Percentiles rank a stretch among this genome's conserved stretches.
These are phyloP conservation scores for Meriones psammophilus DNA, from an alignment of 2,797 vertebrate genomes.

Conservation along the genomic window DNA sequence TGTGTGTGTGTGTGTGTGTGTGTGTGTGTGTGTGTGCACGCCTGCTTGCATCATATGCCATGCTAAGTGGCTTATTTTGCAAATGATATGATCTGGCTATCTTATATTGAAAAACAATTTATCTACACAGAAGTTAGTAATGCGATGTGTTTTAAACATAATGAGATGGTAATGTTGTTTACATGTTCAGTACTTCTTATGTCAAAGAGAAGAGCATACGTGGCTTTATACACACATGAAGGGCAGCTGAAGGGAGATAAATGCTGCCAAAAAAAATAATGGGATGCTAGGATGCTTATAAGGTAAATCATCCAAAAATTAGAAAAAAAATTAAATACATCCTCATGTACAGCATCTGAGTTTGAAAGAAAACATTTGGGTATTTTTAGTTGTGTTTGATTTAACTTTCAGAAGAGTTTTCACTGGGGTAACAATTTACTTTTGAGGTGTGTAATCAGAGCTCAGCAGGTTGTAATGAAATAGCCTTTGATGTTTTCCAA, in stretches of 20 bases:
- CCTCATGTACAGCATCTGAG: neutral
- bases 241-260: neutral
- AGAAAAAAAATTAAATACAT: neutral
- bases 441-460: slow-evolving; percentile 87
- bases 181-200: neutral
- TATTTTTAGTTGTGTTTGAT: slow-evolving; percentile 80
- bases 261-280: slow-evolving; percentile 48
- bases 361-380: slow-evolving; percentile 77
- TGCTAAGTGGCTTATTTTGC: neutral
- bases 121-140: neutral
- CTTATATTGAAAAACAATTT: neutral
- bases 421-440: slow-evolving; percentile 84
- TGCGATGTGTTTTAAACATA: neutral
- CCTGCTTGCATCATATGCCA: neutral
- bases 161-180: neutral
- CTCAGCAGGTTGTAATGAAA: slow-evolving; percentile 80
- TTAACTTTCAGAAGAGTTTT: slow-evolving; percentile 84
- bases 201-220: neutral
- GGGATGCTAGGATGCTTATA: neutral
- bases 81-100: neutral
- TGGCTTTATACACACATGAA: neutral
- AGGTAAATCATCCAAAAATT: slow-evolving; percentile 41
- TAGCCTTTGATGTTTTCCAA: slow-evolving; percentile 85
- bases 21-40: too few species aligned
- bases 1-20: too few species aligned